Conservation (phyloP, 2,888 invertebrate species). For the Mimas tiliae region DNA sequence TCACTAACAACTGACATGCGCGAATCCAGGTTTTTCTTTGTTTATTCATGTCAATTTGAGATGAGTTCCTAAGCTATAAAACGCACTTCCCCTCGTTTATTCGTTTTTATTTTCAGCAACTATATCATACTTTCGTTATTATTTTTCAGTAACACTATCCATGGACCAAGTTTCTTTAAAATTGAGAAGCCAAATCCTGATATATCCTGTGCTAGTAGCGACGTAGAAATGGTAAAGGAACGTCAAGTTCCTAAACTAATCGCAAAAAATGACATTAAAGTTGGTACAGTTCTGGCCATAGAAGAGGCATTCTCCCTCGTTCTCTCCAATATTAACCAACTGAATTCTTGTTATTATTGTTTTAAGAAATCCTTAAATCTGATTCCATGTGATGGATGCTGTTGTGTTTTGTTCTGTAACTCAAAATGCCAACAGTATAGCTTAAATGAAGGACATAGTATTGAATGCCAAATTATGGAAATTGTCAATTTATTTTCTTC, state of each 20-base stretch:
- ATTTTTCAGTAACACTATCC: not conserved
- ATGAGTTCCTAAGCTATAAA: too few species aligned
- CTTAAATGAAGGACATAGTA: slow-evolving; percentile 1
- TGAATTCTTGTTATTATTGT: slow-evolving; percentile 5
- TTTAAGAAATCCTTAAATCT: not conserved
- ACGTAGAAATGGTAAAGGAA: not conserved
- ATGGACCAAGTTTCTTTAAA: not conserved
- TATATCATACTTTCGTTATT: not conserved
- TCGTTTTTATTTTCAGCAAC: too few species aligned
- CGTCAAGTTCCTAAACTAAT: not conserved
- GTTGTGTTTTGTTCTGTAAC: not conserved
- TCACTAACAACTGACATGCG: too few species aligned
- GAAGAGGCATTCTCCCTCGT: not conserved
- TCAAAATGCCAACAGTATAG: not conserved
- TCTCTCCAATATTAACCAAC: not conserved
- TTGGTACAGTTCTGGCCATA: not conserved
- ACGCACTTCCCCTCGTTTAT: too few species aligned
- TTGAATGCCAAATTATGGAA: slow-evolving; percentile 14
- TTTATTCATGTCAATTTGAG: too few species aligned
- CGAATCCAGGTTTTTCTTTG: too few species aligned
- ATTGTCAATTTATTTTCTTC: not conserved
- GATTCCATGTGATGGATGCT: slow-evolving; percentile 2
- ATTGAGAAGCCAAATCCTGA: not conserved
- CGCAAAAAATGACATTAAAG: not conserved
- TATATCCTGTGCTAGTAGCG: not conserved